These are phyloP conservation scores for Strix aluco DNA, from an alignment of 2,113 vertebrate species.

Conservation along the genomic window DNA sequence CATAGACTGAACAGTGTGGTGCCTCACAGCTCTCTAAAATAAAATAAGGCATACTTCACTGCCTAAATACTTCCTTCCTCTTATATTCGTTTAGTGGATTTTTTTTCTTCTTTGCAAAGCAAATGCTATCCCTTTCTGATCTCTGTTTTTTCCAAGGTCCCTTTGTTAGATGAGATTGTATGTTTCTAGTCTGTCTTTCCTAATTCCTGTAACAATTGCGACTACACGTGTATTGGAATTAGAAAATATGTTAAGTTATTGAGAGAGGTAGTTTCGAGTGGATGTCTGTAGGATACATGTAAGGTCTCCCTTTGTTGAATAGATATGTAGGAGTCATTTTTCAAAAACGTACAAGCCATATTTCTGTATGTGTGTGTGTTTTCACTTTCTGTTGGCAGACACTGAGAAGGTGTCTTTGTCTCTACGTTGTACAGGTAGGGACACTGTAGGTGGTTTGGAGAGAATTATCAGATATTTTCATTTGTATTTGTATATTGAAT, in stretches of 20 bases:
- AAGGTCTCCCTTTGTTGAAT: background rate
- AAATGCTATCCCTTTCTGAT: background rate
- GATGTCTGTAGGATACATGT: background rate
- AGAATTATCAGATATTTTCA: background rate
- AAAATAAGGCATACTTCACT: background rate
- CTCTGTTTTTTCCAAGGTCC: background rate
- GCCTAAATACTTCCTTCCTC: background rate
- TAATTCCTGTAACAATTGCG: background rate
- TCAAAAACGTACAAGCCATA: background rate
- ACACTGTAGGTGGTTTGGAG: background rate
- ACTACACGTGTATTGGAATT: accelerated
- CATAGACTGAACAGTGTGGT: background rate
- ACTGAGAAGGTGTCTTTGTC: background rate
- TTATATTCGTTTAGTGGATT: background rate
- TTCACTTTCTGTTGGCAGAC: background rate
- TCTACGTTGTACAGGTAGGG: background rate
- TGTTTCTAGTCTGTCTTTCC: background rate
- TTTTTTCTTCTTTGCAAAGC: background rate
- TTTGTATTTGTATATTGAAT: background rate
- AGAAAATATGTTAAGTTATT: background rate
- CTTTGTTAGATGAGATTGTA: background rate
- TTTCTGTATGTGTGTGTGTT: background rate
- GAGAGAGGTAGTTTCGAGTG: background rate
- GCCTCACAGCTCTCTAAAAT: background rate
- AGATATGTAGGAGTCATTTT: background rate